Percentiles rank a stretch among this genome's conserved stretches.
phyloP scores from a whole-genome alignment of 2,113 vertebrate species.

The Canis aureus region DNA sequence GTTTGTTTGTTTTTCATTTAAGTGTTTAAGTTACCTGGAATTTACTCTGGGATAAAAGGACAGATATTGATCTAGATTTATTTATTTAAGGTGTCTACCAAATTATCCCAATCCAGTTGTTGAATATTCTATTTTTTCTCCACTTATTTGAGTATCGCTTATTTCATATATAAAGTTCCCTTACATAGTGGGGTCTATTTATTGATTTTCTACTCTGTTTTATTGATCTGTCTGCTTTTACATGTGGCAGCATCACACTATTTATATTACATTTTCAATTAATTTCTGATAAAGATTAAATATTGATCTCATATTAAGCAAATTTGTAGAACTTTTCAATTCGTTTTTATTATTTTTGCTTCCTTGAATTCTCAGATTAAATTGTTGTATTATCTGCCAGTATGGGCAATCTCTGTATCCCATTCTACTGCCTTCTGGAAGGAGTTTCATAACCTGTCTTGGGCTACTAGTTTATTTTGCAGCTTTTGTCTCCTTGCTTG shows the following conservation, averaged over 20 bases:
- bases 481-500: background rate
- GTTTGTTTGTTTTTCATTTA: background rate
- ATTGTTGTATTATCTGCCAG: background rate
- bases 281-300: background rate
- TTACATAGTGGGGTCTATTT: background rate
- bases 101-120: background rate
- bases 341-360: background rate
- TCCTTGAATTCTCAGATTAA: background rate
- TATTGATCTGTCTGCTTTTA: background rate
- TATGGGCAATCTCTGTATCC: background rate
- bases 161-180: background rate
- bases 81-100: background rate
- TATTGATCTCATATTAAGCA: background rate
- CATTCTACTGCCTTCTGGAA: background rate
- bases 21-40: background rate
- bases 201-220: background rate
- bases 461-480: background rate
- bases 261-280: background rate
- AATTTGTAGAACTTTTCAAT: background rate
- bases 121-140: background rate
- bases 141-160: background rate
- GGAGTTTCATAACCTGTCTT: background rate
- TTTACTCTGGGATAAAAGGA: background rate
- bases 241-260: background rate
- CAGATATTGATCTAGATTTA: background rate